These are phyloP conservation scores for Rhopilema esculentum DNA, from an alignment of 30 jellyfish, hydroid and myxozoan genomes.

Conservation along the genomic window DNA sequence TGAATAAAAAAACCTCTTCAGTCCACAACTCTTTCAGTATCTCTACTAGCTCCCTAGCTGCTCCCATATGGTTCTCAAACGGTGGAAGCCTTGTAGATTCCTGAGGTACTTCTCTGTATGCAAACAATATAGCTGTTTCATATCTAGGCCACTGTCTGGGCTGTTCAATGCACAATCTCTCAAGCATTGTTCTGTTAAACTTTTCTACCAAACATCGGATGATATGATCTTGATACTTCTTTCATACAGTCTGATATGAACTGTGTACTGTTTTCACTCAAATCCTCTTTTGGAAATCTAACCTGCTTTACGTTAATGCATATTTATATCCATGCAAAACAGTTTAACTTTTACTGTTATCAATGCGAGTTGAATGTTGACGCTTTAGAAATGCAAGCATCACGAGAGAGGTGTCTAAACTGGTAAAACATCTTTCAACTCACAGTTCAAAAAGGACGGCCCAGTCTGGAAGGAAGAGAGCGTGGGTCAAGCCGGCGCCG, in stretches of 20 bases:
- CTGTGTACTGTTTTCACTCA: conserved; percentile 56
- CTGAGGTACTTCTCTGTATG: conserved; percentile 75
- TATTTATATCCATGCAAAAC: too few species aligned
- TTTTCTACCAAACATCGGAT: conserved; percentile 60
- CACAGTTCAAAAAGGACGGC: conserved; percentile 89
- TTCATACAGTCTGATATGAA: conserved; percentile 64
- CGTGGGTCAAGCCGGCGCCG: conserved; percentile 95
- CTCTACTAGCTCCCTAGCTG: conserved; percentile 69
- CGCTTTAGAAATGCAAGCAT: too few species aligned
- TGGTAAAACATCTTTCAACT: conserved; percentile 23
- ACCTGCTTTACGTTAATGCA: too few species aligned
- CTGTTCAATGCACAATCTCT: conserved; percentile 59
- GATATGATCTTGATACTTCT: conserved; percentile 63
- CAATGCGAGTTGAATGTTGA: too few species aligned
- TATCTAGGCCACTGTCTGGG: conserved; percentile 69
- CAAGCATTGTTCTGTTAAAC: conserved; percentile 49
- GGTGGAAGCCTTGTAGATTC: conserved; percentile 63
- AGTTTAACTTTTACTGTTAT: too few species aligned
- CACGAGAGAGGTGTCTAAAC: too few species aligned
- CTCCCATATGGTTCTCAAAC: conserved; percentile 62
- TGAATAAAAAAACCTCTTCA: conserved; percentile 41
- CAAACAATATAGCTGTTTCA: conserved; percentile 51
- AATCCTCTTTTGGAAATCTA: neutral
- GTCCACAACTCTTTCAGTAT: conserved; percentile 66
- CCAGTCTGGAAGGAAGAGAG: conserved; percentile 92